Percentiles rank a stretch among this genome's conserved stretches.
phyloP scores from a whole-genome alignment of 2,888 invertebrate species.

The Eretmocerus hayati region DNA sequence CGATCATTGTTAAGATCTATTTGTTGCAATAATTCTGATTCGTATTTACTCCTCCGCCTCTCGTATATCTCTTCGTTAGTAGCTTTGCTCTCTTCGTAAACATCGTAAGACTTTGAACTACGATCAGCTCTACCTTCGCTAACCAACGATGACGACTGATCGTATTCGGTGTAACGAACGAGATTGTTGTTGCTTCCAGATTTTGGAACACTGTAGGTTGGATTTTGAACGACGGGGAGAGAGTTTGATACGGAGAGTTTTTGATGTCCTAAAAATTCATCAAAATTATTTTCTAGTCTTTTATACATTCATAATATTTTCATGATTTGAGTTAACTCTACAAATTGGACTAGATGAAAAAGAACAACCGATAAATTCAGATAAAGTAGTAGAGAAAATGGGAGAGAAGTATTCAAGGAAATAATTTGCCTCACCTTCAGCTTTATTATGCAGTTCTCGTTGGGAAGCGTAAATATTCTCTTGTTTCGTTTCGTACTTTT shows the following conservation, averaged over 20 bases:
- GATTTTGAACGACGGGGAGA: constrained; percentile 39
- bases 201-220: constrained; percentile 38
- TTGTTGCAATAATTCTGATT: constrained; percentile 27
- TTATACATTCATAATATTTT: no score
- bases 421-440: constrained; percentile 12
- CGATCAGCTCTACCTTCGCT: constrained; percentile 32
- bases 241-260: constrained; percentile 44
- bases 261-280: constrained; percentile 38
- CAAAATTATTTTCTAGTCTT: no score
- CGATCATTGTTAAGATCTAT: constrained; percentile 21
- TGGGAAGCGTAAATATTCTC: constrained; percentile 40
- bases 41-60: constrained; percentile 35
- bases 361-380: neutral
- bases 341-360: no score
- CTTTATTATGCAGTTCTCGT: constrained; percentile 35
- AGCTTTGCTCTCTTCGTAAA: constrained; percentile 31
- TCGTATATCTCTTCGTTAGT: constrained; percentile 35
- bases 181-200: constrained; percentile 38
- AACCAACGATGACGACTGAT: constrained; percentile 26
- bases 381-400: neutral
- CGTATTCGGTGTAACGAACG: constrained; percentile 36
- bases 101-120: constrained; percentile 32
- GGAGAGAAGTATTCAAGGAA: neutral
- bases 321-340: no score
- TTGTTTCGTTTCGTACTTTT: constrained; percentile 41